Percentiles rank a stretch among this genome's conserved stretches.
phyloP scores from a whole-genome alignment of 2,888 invertebrate genomes.

The Pogonocherus hispidulus region DNA sequence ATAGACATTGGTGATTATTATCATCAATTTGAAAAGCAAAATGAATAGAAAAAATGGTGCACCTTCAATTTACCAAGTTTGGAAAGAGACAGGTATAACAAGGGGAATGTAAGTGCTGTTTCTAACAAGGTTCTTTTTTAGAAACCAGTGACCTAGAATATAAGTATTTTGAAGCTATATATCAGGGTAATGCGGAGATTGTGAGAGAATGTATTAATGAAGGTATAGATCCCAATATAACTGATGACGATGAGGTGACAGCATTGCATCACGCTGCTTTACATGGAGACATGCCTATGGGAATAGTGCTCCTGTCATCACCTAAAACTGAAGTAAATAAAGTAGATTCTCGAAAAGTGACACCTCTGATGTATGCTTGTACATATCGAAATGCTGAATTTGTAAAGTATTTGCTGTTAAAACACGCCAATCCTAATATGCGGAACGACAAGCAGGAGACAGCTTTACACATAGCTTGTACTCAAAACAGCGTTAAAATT shows the following conservation, averaged over 20 bases:
- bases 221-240: constrained; percentile 44
- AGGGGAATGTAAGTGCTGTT: background rate
- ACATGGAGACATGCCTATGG: constrained; percentile 41
- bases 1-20: no score
- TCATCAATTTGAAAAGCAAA: background rate
- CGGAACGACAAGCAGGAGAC: constrained; percentile 44
- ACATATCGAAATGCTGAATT: constrained; percentile 27
- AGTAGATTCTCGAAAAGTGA: constrained; percentile 18
- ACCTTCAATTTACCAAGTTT: background rate
- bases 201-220: constrained; percentile 37
- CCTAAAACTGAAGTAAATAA: constrained; percentile 32
- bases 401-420: constrained; percentile 43
- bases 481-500: constrained; percentile 35
- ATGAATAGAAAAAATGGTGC: background rate
- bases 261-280: constrained; percentile 50
- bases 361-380: constrained; percentile 45
- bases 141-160: constrained; percentile 4
- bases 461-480: constrained; percentile 50
- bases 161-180: constrained; percentile 36
- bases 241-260: constrained; percentile 36
- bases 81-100: background rate
- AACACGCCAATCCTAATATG: constrained; percentile 50
- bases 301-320: constrained; percentile 23
- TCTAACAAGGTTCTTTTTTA: background rate
- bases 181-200: constrained; percentile 31